phyloP scores from a whole-genome alignment of 23 tunicate species.

The Corella eumyota region DNA sequence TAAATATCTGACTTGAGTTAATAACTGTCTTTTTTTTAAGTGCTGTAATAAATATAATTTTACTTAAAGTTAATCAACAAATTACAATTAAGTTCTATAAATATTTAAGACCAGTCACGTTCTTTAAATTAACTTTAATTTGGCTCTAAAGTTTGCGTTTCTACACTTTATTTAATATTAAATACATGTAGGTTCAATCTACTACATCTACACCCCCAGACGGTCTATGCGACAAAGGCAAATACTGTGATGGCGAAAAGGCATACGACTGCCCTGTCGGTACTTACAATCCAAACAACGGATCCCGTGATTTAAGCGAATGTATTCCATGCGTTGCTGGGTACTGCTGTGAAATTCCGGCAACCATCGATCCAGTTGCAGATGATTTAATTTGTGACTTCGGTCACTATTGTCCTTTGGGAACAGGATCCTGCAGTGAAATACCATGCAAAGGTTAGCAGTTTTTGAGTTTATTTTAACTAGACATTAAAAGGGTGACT shows the following conservation, averaged over 20 bases:
- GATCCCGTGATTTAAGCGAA: constrained; percentile 19
- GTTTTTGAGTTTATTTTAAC: background rate
- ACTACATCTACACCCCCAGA: constrained; percentile 39
- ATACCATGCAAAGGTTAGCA: constrained; percentile 79
- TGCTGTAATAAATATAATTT: too few species aligned
- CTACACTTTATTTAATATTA: background rate
- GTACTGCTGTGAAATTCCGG: constrained; percentile 46
- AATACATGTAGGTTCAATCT: constrained; percentile 28
- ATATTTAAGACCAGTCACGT: too few species aligned
- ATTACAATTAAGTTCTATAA: too few species aligned
- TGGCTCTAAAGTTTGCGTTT: background rate
- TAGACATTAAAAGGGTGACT: too few species aligned
- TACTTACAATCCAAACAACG: constrained; percentile 69
- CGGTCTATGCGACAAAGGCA: constrained; percentile 46
- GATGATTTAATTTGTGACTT: constrained; percentile 21
- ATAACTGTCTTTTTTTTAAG: too few species aligned
- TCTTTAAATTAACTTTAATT: too few species aligned
- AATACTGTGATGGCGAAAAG: constrained; percentile 69
- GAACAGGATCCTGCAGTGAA: constrained; percentile 45
- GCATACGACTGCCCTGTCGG: constrained; percentile 63
- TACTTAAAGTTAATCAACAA: too few species aligned
- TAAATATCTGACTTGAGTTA: too few species aligned
- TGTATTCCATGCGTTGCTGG: constrained; percentile 73
- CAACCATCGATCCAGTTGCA: constrained; percentile 20
- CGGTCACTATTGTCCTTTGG: constrained; percentile 76